Percentiles rank a stretch among this genome's conserved stretches.
These are phyloP conservation scores for Galerucella calmariensis DNA, from an alignment of 2,888 invertebrate species.

Conservation along the genomic window DNA sequence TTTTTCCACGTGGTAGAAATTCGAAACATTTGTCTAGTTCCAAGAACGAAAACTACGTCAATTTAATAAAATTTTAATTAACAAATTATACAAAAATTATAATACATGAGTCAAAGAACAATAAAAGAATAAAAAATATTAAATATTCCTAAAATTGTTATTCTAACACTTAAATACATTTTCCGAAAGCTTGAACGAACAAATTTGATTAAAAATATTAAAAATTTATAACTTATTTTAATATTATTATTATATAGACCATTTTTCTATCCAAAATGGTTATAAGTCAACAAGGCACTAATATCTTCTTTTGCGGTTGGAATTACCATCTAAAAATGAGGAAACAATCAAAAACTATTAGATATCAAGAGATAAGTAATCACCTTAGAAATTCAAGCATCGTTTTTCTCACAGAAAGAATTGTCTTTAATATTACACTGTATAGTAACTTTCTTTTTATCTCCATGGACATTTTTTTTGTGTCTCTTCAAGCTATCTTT, in stretches of 20 bases:
- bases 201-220: too few species aligned
- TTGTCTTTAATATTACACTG: constrained; percentile 1
- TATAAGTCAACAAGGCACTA: constrained; percentile 40
- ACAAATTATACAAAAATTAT: too few species aligned
- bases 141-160: too few species aligned
- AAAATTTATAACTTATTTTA: neutral
- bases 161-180: too few species aligned
- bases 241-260: neutral
- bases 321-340: constrained; percentile 31
- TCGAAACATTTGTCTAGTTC: too few species aligned
- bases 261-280: constrained; percentile 30
- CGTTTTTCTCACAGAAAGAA: neutral
- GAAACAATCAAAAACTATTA: neutral
- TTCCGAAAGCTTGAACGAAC: too few species aligned
- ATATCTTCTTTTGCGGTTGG: constrained; percentile 27
- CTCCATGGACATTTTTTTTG: constrained; percentile 67
- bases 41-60: too few species aligned
- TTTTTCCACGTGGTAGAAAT: too few species aligned
- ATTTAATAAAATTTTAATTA: too few species aligned
- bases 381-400: neutral
- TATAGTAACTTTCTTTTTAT: constrained; percentile 67
- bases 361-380: neutral
- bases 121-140: too few species aligned
- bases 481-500: constrained; percentile 60
- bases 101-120: too few species aligned